These are phyloP conservation scores for Dryoscopus gambensis DNA, from an alignment of 2,113 vertebrate species.

Conservation along the genomic window DNA sequence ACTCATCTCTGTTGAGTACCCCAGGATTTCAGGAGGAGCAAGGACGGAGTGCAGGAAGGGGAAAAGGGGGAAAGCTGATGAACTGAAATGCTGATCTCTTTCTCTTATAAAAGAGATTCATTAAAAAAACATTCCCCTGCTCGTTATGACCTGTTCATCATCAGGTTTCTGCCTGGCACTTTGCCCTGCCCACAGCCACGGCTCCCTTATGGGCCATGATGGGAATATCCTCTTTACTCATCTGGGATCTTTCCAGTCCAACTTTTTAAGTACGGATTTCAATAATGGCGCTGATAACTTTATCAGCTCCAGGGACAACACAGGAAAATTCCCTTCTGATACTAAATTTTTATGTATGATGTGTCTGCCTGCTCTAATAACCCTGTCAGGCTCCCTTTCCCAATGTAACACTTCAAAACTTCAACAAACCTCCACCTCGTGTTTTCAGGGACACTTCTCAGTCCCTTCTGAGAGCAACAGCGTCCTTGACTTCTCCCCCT, in stretches of 20 bases:
- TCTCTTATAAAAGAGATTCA: neutral
- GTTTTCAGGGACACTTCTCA: neutral
- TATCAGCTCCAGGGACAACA: too few species aligned
- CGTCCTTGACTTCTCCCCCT: neutral
- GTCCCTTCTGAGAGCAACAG: neutral
- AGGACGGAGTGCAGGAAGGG: neutral
- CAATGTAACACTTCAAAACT: neutral
- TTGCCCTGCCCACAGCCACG: neutral
- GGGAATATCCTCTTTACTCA: neutral
- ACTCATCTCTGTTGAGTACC: neutral
- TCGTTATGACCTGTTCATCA: neutral
- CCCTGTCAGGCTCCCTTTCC: neutral
- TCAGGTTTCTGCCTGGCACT: neutral
- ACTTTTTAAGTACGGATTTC: neutral
- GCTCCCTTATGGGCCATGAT: fast-evolving
- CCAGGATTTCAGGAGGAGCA: neutral
- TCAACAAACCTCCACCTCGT: neutral
- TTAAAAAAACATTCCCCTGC: neutral
- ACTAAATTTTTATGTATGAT: neutral
- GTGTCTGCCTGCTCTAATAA: neutral
- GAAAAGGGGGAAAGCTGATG: neutral
- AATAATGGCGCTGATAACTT: fast-evolving
- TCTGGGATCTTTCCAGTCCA: neutral
- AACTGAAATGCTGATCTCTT: neutral
- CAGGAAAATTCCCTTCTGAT: too few species aligned